Conservation (phyloP, 2,113 vertebrate species). For the Hippocampus mohnikei region DNA sequence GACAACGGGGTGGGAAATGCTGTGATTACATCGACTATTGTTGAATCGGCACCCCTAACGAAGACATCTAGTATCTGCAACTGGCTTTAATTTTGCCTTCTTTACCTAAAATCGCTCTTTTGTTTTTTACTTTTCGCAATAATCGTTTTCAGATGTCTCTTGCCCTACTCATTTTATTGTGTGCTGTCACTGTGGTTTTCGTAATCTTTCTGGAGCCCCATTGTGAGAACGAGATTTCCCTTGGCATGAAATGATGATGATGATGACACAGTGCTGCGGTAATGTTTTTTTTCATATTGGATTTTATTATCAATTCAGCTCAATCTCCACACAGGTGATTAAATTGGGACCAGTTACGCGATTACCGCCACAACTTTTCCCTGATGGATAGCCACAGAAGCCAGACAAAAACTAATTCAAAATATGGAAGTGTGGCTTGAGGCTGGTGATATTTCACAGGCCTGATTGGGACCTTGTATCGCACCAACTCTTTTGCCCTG, state of each 20-base stretch:
- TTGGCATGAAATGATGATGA: conserved; percentile 2
- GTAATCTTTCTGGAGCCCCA: neutral
- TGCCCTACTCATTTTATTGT: neutral
- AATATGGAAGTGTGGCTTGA: neutral
- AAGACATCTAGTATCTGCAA: neutral
- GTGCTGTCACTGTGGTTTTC: neutral
- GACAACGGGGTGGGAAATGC: neutral
- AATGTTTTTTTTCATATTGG: conserved; percentile 4
- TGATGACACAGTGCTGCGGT: conserved; percentile 10
- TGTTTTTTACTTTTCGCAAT: neutral
- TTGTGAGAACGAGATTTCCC: conserved; percentile 7
- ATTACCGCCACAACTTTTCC: neutral
- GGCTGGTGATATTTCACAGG: conserved; percentile 1
- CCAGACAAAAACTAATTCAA: neutral
- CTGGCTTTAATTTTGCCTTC: neutral
- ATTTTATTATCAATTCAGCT: conserved; percentile 4
- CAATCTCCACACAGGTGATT: conserved; percentile 8
- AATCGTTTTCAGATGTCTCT: neutral
- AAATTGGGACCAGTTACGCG: conserved; percentile 3
- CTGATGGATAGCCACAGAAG: conserved; percentile 1
- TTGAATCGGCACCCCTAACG: neutral
- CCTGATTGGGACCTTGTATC: neutral
- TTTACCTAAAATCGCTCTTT: neutral
- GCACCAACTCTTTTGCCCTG: neutral
- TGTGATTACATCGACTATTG: neutral